Percentiles rank a stretch among this genome's conserved stretches.
These are phyloP conservation scores for Empidonax alnorum DNA, from an alignment of 2,113 vertebrate genomes.

Conservation along the genomic window DNA sequence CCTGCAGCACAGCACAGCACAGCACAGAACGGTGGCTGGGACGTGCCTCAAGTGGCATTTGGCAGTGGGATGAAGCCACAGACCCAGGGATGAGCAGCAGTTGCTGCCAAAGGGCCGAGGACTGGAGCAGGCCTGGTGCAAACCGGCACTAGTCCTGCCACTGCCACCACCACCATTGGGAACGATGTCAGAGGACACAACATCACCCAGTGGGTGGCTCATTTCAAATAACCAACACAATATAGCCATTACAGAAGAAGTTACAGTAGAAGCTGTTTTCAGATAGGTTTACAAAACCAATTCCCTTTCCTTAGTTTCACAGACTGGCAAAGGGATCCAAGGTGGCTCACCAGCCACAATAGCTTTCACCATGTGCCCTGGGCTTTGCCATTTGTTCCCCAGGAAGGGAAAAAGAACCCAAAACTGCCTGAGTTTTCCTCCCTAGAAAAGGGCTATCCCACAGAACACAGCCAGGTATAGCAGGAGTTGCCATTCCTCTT, in stretches of 20 bases:
- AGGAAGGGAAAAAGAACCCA: fast-evolving
- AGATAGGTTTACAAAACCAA: neutral
- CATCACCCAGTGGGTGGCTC: fast-evolving
- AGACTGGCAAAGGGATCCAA: neutral
- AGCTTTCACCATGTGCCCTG: neutral
- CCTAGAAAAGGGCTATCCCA: fast-evolving
- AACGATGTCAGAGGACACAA: fast-evolving
- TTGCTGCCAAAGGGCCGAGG: neutral
- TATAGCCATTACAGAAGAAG: fast-evolving
- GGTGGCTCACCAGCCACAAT: fast-evolving
- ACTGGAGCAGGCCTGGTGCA: neutral
- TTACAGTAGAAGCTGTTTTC: fast-evolving
- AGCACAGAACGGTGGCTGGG: neutral
- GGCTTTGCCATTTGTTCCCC: neutral
- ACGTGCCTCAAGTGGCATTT: neutral
- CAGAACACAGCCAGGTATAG: neutral
- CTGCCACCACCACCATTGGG: neutral
- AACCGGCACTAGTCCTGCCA: too few species aligned
- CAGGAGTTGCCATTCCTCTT: neutral
- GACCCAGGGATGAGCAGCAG: neutral
- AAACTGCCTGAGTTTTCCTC: neutral
- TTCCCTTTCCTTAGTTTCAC: neutral
- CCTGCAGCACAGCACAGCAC: fast-evolving
- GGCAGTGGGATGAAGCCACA: neutral
- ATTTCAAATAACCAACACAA: too few species aligned